phyloP scores from a whole-genome alignment of 2,888 invertebrate genomes.

The Notodonta ziczac region DNA sequence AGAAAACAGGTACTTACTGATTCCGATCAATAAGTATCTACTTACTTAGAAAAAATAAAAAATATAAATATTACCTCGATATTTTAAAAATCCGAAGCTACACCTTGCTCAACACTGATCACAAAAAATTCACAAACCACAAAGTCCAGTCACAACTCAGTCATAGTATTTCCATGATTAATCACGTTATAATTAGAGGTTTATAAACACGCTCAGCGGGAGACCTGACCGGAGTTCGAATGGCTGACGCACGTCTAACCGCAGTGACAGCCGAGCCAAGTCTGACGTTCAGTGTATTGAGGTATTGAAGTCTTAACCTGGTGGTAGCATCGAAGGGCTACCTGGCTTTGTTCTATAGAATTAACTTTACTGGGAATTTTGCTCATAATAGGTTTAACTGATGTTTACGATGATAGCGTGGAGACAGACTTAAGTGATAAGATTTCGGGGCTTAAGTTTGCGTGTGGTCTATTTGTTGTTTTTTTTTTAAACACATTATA shows the following conservation, averaged over 20 bases:
- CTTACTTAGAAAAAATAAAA: too few relatives aligned
- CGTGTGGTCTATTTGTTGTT: neutral
- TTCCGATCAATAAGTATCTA: too few relatives aligned
- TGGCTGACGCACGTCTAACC: conserved; percentile 43
- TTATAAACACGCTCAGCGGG: conserved; percentile 59
- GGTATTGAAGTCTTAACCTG: conserved; percentile 26
- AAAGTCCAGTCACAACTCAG: conserved; percentile 31
- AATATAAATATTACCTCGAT: too few relatives aligned
- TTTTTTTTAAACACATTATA: too few relatives aligned
- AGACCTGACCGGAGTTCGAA: conserved; percentile 33
- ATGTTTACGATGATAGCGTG: neutral
- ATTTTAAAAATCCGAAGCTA: conserved; percentile 9
- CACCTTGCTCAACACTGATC: conserved; percentile 10
- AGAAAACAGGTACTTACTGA: too few relatives aligned
- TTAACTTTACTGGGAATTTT: conserved; percentile 3
- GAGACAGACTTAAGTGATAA: neutral
- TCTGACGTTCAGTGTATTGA: conserved; percentile 29
- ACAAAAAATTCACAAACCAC: conserved; percentile 25
- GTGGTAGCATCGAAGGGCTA: conserved; percentile 28
- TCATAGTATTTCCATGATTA: conserved; percentile 42
- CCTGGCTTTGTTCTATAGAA: conserved; percentile 22
- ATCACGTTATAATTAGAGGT: conserved; percentile 55
- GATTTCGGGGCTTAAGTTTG: neutral
- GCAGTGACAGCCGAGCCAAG: conserved; percentile 28
- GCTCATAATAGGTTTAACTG: neutral